These are phyloP conservation scores for Chrysodeixis includens DNA, from an alignment of 2,888 invertebrate genomes.

Conservation along the genomic window DNA sequence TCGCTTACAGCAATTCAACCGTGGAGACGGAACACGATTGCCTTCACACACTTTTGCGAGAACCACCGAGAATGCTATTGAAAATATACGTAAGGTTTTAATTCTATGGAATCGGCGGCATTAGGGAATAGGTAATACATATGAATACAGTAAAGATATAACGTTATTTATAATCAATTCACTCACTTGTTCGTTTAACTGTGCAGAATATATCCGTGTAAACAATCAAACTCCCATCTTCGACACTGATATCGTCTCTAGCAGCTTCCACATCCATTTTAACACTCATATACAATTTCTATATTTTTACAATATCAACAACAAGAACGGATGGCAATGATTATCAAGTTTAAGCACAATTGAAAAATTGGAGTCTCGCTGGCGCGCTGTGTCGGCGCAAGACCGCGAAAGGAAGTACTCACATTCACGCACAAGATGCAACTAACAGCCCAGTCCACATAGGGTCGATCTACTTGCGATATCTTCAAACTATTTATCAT, in stretches of 20 bases:
- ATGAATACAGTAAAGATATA: neutral
- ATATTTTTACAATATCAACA: constrained; percentile 37
- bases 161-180: neutral
- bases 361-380: constrained; percentile 69
- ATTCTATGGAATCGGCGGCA: neutral
- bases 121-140: neutral
- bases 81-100: neutral
- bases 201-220: constrained; percentile 62
- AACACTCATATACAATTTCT: constrained; percentile 23
- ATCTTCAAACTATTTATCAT: constrained; percentile 42
- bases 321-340: constrained; percentile 60
- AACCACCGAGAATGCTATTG: constrained; percentile 4
- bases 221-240: constrained; percentile 76
- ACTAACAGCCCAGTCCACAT: constrained; percentile 27
- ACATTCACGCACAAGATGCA: constrained; percentile 21
- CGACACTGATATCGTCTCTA: constrained; percentile 75
- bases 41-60: constrained; percentile 43
- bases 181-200: constrained; percentile 48
- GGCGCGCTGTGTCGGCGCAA: constrained; percentile 30
- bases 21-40: constrained; percentile 21
- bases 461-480: constrained; percentile 20
- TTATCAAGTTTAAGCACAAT: constrained; percentile 66
- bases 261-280: constrained; percentile 78
- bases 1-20: constrained; percentile 2
- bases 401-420: constrained; percentile 29